Evolutionary conservation across 2,888 invertebrate genomes (phyloP), one percentile per base, ranked within the genome.

Genomic region (Synergus itoensis): DNA sequence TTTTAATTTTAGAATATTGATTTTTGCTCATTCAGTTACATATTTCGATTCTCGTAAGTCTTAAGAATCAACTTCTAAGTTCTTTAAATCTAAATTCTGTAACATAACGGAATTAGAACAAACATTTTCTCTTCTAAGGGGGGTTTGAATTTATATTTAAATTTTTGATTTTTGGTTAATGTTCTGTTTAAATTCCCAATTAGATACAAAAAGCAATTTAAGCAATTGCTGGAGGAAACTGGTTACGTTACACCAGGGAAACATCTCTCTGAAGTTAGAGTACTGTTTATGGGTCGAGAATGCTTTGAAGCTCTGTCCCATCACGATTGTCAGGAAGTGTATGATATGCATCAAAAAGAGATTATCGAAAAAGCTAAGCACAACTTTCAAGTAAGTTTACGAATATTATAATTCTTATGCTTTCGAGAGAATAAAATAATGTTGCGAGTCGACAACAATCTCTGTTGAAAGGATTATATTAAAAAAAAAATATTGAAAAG

Each of bases 191-290:
- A 48, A 77, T 77, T n/a, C 82, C 79, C 78, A 83, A 86, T 80
- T 91, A 98, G 98, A 92, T 97, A 97, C 96, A 97, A 98, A 92
- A 96, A 97, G 90, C 98, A 98, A 91, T 99, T 99, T 93, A 98
- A 98, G 92, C 96, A 97, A 89, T 94, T 99, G 28, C 94, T 99
- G 78, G 97, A 98, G 92, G 98, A 98, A 92, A 98, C 98, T 0
- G 97, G 97, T 2, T 98, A 98, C 92, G 98, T 99, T 45, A 98
- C 98, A 0, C 98, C 98, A 1, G 99, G 99, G n/a, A 98, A 98
- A 92, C 96, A 96, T 87, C 93, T 99, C 84, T 95, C 96, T 0
- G 99, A 99, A 92, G 98, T 98, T 57, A 94, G 97, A 77, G 97
- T 98, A 4, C 93, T 98, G 80, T 96, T 99, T 90, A 97, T 98